These are phyloP conservation scores for Zaprionus taronus DNA, from an alignment of 1,140 invertebrate species.

Conservation along the genomic window DNA sequence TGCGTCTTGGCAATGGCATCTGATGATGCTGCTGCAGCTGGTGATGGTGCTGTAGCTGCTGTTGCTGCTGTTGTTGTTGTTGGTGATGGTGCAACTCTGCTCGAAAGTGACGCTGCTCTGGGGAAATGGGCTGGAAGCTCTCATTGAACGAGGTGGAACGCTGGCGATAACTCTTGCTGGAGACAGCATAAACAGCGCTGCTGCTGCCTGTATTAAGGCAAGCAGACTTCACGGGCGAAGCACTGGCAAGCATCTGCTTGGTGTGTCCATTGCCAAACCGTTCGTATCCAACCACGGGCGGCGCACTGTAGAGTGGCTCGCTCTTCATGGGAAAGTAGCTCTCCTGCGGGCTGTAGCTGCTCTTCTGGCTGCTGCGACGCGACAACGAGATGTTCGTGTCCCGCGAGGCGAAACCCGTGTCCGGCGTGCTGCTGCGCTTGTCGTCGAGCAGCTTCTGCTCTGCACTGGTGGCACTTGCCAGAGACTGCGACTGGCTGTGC, in stretches of 20 bases:
- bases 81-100: constrained; percentile 25
- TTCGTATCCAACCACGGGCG: constrained; percentile 62
- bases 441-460: constrained; percentile 67
- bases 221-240: constrained; percentile 75
- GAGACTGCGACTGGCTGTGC: constrained; percentile 42
- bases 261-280: constrained; percentile 64
- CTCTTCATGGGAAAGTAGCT: constrained; percentile 76
- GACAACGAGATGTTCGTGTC: constrained; percentile 82
- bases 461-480: constrained; percentile 15
- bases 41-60: constrained; percentile 1
- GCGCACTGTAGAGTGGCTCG: constrained; percentile 60
- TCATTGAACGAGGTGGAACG: constrained; percentile 84
- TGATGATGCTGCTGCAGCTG: constrained; percentile 12
- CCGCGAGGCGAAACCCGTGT: constrained; percentile 81
- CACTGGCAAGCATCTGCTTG: constrained; percentile 70
- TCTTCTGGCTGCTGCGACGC: constrained; percentile 82
- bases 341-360: constrained; percentile 83
- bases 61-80: background rate
- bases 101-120: constrained; percentile 57
- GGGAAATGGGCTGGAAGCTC: constrained; percentile 80
- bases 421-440: constrained; percentile 81
- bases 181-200: constrained; percentile 61
- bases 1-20: constrained; percentile 48
- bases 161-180: constrained; percentile 65
- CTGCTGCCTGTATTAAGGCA: constrained; percentile 66